Conservation (phyloP, 1,140 invertebrate genomes). For the Meteorus sp. region DNA sequence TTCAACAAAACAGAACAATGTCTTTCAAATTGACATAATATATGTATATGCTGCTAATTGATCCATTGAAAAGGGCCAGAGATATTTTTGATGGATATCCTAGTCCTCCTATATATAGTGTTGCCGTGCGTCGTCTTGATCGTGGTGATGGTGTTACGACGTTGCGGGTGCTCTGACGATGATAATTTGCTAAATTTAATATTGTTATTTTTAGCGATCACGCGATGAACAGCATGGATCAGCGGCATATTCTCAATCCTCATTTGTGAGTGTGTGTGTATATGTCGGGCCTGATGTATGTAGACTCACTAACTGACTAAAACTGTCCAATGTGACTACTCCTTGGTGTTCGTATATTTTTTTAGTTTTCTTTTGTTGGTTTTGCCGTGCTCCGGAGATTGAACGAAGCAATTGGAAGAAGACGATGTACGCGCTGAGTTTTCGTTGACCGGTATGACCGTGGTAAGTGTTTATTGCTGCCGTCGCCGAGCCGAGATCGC, state of each 20-base stretch:
- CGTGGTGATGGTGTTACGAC: background rate
- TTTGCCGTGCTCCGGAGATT: slow-evolving; percentile 45
- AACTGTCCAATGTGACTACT: slow-evolving; percentile 33
- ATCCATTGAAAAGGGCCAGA: too few species aligned
- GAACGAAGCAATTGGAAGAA: slow-evolving; percentile 49
- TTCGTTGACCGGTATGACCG: slow-evolving; percentile 54
- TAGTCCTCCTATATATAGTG: slow-evolving; percentile 39
- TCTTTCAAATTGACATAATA: too few species aligned
- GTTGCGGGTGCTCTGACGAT: background rate
- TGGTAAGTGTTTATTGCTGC: slow-evolving; percentile 58
- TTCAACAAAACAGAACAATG: slow-evolving; percentile 43
- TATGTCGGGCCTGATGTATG: slow-evolving; percentile 18
- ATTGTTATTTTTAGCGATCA: slow-evolving; percentile 11
- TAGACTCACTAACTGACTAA: slow-evolving; percentile 30
- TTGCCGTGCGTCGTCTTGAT: slow-evolving; percentile 27
- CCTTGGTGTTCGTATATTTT: too few species aligned
- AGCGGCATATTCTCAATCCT: background rate
- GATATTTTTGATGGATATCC: too few species aligned
- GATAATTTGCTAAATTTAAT: slow-evolving; percentile 21
- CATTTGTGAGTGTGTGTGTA: background rate
- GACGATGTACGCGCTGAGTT: slow-evolving; percentile 54
- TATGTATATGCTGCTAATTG: too few species aligned
- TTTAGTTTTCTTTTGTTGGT: too few species aligned
- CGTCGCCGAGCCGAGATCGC: slow-evolving; percentile 61
- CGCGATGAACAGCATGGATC: slow-evolving; percentile 24